These are phyloP conservation scores for Myoxocephalus aenaeus DNA, from an alignment of 2,797 vertebrate genomes.

Conservation along the genomic window DNA sequence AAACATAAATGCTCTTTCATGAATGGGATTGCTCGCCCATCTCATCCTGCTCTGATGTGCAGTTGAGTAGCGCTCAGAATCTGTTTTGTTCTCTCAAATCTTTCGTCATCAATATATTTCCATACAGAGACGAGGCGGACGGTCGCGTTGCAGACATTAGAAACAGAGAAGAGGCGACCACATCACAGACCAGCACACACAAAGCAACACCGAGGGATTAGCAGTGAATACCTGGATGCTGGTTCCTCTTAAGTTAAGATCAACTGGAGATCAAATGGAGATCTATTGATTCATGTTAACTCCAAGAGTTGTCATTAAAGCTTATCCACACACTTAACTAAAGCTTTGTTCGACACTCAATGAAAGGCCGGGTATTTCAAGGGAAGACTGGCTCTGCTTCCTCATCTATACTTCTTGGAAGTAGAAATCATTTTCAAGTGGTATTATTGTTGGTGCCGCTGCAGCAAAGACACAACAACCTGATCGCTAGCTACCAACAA, in stretches of 20 bases:
- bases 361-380: conserved; percentile 25
- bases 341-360: conserved; percentile 22
- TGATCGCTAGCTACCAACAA: neutral
- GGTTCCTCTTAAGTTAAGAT: conserved; percentile 32
- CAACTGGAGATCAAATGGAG: conserved; percentile 39
- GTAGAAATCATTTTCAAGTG: neutral
- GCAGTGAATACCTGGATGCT: conserved; percentile 30
- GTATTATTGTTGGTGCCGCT: neutral
- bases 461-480: neutral
- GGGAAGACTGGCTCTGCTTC: conserved; percentile 4
- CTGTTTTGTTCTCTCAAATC: neutral
- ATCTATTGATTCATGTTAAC: conserved; percentile 34
- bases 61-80: neutral
- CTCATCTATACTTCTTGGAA: neutral
- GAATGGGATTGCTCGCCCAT: neutral
- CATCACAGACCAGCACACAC: conserved; percentile 50
- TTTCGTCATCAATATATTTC: neutral
- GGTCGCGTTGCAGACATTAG: conserved; percentile 65
- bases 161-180: conserved; percentile 40
- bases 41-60: neutral
- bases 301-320: conserved; percentile 15
- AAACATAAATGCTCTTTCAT: neutral
- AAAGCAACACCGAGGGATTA: conserved; percentile 43
- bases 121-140: conserved; percentile 4
- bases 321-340: conserved; percentile 26